A percentile compares a stretch with the other conserved stretches of the same genome.
Conservation (phyloP, 2,888 invertebrate genomes). For the Cheilosia variabilis region DNA sequence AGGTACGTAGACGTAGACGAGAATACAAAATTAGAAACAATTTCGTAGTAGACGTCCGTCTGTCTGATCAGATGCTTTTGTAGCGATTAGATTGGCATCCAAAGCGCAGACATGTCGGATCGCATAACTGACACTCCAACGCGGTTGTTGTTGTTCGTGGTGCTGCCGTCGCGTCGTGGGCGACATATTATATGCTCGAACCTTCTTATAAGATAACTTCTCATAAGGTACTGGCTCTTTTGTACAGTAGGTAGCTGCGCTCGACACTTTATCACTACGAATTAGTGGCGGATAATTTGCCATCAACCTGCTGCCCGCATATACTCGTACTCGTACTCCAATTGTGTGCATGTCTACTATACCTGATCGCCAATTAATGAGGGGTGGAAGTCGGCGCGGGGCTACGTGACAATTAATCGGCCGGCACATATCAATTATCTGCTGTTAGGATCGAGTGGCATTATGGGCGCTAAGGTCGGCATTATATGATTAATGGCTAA, state of each 20-base stretch:
- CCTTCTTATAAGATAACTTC: constrained; percentile 3
- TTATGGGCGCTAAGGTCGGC: constrained; percentile 69
- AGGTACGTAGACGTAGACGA: background rate
- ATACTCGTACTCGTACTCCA: constrained; percentile 8
- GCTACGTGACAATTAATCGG: constrained; percentile 59
- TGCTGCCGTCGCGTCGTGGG: background rate
- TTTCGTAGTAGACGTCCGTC: constrained; percentile 59
- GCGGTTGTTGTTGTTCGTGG: constrained; percentile 4
- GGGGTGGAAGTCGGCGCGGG: background rate
- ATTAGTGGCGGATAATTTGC: constrained; percentile 58
- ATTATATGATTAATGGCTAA: constrained; percentile 59
- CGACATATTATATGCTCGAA: constrained; percentile 27
- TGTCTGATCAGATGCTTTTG: constrained; percentile 63
- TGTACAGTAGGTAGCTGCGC: constrained; percentile 35
- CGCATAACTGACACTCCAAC: constrained; percentile 53
- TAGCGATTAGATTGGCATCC: constrained; percentile 57
- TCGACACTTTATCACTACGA: constrained; percentile 63
- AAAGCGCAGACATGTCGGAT: constrained; percentile 68
- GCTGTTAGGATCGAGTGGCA: constrained; percentile 59
- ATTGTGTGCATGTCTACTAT: constrained; percentile 14
- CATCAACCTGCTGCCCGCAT: constrained; percentile 36
- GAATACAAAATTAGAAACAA: constrained; percentile 33
- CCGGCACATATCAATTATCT: constrained; percentile 66
- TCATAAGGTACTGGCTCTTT: constrained; percentile 16
- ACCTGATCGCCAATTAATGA: constrained; percentile 52